Conservation (phyloP, 1,140 invertebrate genomes). For the Subanguina moxae region DNA sequence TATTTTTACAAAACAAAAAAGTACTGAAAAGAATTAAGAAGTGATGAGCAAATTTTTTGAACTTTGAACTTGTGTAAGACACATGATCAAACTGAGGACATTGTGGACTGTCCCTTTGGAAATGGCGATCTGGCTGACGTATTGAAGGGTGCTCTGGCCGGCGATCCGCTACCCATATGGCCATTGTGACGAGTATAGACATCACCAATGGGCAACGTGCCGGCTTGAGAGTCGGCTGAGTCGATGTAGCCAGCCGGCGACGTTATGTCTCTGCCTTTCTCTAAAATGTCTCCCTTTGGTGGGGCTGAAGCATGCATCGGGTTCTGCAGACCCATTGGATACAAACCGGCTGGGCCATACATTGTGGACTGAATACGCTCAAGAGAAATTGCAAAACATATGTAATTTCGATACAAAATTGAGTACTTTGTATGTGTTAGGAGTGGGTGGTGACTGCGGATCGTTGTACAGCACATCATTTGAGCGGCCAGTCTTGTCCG, state of each 20-base stretch:
- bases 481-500: not conserved
- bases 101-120: no score
- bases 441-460: no score
- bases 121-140: no score
- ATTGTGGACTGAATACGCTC: not conserved
- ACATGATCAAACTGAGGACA: no score
- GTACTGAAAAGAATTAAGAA: no score
- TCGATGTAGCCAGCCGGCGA: not conserved
- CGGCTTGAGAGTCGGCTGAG: not conserved
- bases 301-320: not conserved
- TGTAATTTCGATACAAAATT: no score
- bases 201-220: not conserved
- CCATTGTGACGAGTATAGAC: not conserved
- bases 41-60: no score
- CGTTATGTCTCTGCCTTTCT: not conserved
- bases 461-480: not conserved
- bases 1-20: no score
- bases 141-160: no score
- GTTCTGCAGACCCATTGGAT: not conserved
- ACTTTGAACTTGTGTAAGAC: no score
- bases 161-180: not conserved
- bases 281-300: not conserved
- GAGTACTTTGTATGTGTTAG: no score
- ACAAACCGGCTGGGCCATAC: not conserved
- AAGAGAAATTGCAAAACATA: no score